Percentiles rank a stretch among this genome's conserved stretches.
These are phyloP conservation scores for Dryas iulia DNA, from an alignment of 1,140 invertebrate genomes.

Conservation along the genomic window DNA sequence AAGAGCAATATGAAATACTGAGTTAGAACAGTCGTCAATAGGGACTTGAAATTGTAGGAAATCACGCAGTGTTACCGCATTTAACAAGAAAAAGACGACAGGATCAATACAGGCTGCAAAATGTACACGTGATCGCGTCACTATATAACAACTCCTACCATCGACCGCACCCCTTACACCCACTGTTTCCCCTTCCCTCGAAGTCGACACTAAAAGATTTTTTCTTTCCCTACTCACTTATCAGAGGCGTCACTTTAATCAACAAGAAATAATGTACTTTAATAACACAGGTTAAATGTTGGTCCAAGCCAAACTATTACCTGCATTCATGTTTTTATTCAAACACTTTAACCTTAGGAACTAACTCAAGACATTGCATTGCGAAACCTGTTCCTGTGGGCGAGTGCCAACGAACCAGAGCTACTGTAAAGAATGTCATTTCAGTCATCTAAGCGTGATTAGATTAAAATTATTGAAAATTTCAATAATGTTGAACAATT, in stretches of 20 bases:
- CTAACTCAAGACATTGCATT: slow-evolving; percentile 45
- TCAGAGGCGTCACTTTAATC: slow-evolving; percentile 8
- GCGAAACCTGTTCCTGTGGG: slow-evolving; percentile 62
- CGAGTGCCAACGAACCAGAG: slow-evolving; percentile 43
- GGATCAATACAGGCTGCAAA: slow-evolving; percentile 79
- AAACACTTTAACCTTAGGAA: slow-evolving; percentile 30
- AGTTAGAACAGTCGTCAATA: background rate
- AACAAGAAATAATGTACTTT: background rate
- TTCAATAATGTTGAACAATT: background rate
- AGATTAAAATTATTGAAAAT: background rate
- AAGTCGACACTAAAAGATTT: slow-evolving; percentile 68
- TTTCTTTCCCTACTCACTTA: slow-evolving; percentile 47
- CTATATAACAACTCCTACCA: slow-evolving; percentile 74
- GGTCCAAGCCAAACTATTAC: background rate
- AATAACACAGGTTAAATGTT: background rate
- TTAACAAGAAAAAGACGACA: slow-evolving; percentile 76
- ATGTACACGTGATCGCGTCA: slow-evolving; percentile 79
- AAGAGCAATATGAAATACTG: background rate
- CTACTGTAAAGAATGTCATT: slow-evolving; percentile 13
- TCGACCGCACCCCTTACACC: slow-evolving; percentile 71
- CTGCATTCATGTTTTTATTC: slow-evolving; percentile 17
- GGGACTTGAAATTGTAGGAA: slow-evolving; percentile 38
- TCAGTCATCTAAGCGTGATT: background rate
- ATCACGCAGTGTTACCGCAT: slow-evolving; percentile 60
- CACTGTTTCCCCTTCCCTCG: slow-evolving; percentile 56